Evolutionary conservation across 1,140 invertebrate genomes (phyloP).

Genomic region (Musca vetustissima): DNA sequence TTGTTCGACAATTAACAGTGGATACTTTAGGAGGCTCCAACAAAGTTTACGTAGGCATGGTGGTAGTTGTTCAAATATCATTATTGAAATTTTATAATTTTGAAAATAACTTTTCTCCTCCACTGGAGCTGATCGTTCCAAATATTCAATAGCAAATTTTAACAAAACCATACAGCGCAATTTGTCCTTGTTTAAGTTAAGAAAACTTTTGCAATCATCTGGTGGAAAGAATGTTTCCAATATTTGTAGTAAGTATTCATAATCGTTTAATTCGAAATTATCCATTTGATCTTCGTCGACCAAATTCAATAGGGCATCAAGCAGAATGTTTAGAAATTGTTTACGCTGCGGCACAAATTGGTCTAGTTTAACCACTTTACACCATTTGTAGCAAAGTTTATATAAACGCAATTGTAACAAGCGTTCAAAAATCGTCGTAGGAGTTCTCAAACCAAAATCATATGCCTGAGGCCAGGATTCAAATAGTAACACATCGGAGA

Average conservation of each 20-base stretch:
- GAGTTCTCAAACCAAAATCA: constrained; percentile 57
- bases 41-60: constrained; percentile 60
- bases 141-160: constrained; percentile 64
- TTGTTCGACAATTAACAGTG: constrained; percentile 71
- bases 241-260: constrained; percentile 52
- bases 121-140: constrained; percentile 61
- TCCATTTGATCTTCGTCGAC: constrained; percentile 34
- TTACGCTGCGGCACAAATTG: constrained; percentile 51
- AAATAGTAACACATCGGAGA: constrained; percentile 52
- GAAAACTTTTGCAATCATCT: constrained; percentile 61
- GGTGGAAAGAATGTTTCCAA: constrained; percentile 52
- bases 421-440: constrained; percentile 57
- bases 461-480: constrained; percentile 57
- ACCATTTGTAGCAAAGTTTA: constrained; percentile 66
- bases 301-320: constrained; percentile 38
- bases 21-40: constrained; percentile 66
- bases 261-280: constrained; percentile 53
- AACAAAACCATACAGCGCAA: constrained; percentile 65
- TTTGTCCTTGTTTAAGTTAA: constrained; percentile 64
- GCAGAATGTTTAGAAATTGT: constrained; percentile 35
- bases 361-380: constrained; percentile 57
- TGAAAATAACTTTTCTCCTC: constrained; percentile 54
- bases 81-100: constrained; percentile 60
- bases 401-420: constrained; percentile 58
- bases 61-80: constrained; percentile 56